These are phyloP conservation scores for Lophura nycthemera DNA, from an alignment of 2,113 vertebrate genomes.

Conservation along the genomic window DNA sequence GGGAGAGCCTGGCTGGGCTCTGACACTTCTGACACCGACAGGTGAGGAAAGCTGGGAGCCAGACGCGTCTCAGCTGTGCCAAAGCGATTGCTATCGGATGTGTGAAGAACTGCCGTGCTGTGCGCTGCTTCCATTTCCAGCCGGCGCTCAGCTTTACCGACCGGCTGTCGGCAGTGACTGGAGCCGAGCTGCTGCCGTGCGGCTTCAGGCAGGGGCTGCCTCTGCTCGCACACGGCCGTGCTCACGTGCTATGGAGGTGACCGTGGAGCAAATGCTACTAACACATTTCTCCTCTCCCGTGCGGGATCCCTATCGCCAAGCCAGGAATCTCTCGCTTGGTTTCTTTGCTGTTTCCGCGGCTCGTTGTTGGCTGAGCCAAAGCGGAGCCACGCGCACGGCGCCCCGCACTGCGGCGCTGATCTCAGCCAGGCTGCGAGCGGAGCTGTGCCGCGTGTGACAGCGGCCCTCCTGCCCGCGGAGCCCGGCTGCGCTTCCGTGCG, in stretches of 20 bases:
- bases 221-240: neutral
- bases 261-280: neutral
- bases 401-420: too few species aligned
- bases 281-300: neutral
- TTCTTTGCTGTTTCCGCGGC: too few species aligned
- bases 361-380: too few species aligned
- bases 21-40: neutral
- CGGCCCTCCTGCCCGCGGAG: neutral
- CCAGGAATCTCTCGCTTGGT: neutral
- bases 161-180: neutral
- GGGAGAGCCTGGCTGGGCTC: neutral
- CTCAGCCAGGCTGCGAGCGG: neutral
- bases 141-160: neutral
- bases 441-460: neutral
- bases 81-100: neutral
- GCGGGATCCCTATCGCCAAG: neutral
- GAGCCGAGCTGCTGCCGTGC: neutral
- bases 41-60: neutral
- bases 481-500: neutral
- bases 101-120: neutral
- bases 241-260: too few species aligned
- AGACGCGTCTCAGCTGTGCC: neutral
- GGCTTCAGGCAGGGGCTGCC: neutral
- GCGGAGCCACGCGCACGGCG: too few species aligned
- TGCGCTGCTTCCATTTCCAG: neutral